These are phyloP conservation scores for Oncorhynchus clarkii DNA, from an alignment of 2,113 vertebrate genomes.

Conservation along the genomic window DNA sequence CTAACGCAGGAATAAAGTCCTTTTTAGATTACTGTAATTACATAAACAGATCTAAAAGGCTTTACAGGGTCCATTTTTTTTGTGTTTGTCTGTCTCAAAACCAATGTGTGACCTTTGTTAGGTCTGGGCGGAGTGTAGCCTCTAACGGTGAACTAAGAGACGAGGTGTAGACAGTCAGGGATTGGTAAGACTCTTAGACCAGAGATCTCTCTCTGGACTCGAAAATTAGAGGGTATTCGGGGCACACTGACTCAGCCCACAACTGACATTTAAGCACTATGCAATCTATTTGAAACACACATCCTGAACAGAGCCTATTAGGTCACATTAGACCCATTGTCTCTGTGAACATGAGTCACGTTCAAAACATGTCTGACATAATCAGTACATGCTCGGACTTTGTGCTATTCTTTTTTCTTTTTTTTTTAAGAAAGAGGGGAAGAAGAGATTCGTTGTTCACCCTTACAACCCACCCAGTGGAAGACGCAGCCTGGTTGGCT, in stretches of 20 bases:
- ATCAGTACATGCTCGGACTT: slow-evolving; percentile 22
- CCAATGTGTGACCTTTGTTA: too few relatives aligned
- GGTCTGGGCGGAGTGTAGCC: too few relatives aligned
- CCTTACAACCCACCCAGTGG: not conserved
- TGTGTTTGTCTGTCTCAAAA: too few relatives aligned
- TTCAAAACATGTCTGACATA: slow-evolving; percentile 30
- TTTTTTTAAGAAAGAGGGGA: slow-evolving; percentile 21
- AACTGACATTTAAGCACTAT: slow-evolving; percentile 28
- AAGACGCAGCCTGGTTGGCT: slow-evolving; percentile 8
- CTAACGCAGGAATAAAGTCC: not conserved
- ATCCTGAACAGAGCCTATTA: slow-evolving; percentile 40
- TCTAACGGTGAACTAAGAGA: too few relatives aligned
- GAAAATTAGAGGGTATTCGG: slow-evolving; percentile 13
- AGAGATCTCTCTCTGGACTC: too few relatives aligned
- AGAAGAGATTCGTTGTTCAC: slow-evolving; percentile 52
- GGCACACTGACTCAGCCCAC: not conserved
- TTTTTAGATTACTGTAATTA: not conserved
- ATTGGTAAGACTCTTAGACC: not conserved
- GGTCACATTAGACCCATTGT: slow-evolving; percentile 30
- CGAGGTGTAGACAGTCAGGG: not conserved
- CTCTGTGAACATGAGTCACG: slow-evolving; percentile 39
- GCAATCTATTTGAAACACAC: slow-evolving; percentile 53
- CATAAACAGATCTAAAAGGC: not conserved
- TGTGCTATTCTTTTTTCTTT: not conserved
- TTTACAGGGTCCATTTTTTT: not conserved